Percentiles rank a stretch among this genome's conserved stretches.
Evolutionary conservation across 2,888 invertebrate genomes (phyloP).

Genomic region (Hypomecis punctinalis): DNA sequence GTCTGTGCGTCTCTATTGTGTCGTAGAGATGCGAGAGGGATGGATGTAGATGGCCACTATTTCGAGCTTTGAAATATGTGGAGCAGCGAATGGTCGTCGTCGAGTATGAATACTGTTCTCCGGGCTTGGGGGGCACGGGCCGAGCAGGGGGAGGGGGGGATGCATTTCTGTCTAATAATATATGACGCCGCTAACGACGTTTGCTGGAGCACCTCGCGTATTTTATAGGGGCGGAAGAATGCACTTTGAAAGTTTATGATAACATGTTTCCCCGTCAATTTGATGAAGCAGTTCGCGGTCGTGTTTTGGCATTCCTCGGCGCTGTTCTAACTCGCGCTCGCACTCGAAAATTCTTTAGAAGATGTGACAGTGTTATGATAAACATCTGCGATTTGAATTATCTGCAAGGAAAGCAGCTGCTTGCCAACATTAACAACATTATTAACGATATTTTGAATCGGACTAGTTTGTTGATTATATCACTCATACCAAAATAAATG

Average conservation of each 20-base stretch:
- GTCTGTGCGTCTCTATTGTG: constrained; percentile 22
- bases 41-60: constrained; percentile 27
- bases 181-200: constrained; percentile 16
- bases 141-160: neutral
- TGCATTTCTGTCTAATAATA: constrained; percentile 25
- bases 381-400: neutral
- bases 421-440: constrained; percentile 4
- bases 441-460: neutral
- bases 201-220: constrained; percentile 9
- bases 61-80: constrained; percentile 34
- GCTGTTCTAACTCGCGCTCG: neutral
- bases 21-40: constrained; percentile 20
- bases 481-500: no score
- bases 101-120: constrained; percentile 18
- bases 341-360: neutral
- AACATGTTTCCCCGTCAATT: neutral
- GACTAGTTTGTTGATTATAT: neutral
- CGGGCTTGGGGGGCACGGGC: neutral
- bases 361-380: neutral
- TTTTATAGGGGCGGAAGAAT: constrained; percentile 9
- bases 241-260: neutral
- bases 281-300: neutral
- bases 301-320: neutral
- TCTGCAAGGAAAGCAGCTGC: neutral
- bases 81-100: constrained; percentile 32